These are phyloP conservation scores for Agrochola lota DNA, from an alignment of 2,888 invertebrate genomes.

Conservation along the genomic window DNA sequence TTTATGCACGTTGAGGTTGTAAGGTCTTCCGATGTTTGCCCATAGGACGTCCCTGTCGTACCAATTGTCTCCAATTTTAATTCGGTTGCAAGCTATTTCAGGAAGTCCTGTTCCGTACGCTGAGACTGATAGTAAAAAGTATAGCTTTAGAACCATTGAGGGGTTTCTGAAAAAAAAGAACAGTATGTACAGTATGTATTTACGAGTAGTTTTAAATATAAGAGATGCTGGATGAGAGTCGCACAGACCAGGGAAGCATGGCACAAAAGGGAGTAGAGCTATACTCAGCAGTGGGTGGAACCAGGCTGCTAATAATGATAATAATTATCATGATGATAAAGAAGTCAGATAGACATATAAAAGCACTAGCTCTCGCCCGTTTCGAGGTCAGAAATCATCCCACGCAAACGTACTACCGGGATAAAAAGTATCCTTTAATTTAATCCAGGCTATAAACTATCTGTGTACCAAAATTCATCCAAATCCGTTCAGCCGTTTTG, in stretches of 20 bases:
- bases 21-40: constrained; percentile 74
- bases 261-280: neutral
- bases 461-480: too few relatives aligned
- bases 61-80: constrained; percentile 76
- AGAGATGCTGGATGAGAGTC: neutral
- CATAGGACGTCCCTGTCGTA: constrained; percentile 76
- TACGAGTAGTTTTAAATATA: neutral
- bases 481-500: too few relatives aligned
- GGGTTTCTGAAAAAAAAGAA: constrained; percentile 50
- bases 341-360: neutral
- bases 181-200: neutral
- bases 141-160: constrained; percentile 52
- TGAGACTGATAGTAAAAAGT: constrained; percentile 49
- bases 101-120: constrained; percentile 51
- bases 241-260: neutral
- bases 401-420: too few relatives aligned
- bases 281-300: neutral
- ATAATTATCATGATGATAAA: neutral
- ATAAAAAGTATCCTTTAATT: too few relatives aligned
- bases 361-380: too few relatives aligned
- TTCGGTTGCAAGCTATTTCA: constrained; percentile 71
- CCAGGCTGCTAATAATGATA: too few relatives aligned
- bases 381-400: too few relatives aligned
- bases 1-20: constrained; percentile 78
- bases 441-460: too few relatives aligned